Conservation (phyloP, 35 echinoderm and acorn worm species). For the Lytechinus variegatus region DNA sequence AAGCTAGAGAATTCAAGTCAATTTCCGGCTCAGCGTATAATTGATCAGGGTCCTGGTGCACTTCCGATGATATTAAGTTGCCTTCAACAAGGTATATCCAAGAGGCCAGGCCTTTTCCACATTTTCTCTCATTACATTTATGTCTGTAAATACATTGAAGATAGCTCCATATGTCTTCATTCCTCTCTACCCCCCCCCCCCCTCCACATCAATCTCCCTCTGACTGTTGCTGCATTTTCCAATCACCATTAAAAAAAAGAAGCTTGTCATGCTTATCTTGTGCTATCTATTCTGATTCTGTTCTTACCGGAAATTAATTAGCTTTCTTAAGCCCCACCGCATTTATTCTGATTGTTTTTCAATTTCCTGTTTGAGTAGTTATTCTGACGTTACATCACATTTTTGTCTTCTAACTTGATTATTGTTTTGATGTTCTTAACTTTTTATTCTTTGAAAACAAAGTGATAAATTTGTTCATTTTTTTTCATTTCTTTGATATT, state of each 20-base stretch:
- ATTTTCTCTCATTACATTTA: constrained; percentile 44
- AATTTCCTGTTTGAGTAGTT: neutral
- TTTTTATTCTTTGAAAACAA: neutral
- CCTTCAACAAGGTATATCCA: constrained; percentile 20
- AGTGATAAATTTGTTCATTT: neutral
- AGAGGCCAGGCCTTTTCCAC: constrained; percentile 29
- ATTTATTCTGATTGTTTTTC: neutral
- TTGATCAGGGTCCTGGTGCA: constrained; percentile 48
- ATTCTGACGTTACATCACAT: neutral
- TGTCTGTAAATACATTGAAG: constrained; percentile 8
- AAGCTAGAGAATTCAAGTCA: constrained; percentile 55
- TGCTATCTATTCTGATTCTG: neutral
- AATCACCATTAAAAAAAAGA: neutral
- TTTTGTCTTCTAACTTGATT: neutral
- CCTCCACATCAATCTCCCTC: neutral
- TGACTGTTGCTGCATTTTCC: neutral
- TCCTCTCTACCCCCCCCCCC: neutral
- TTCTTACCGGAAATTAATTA: constrained; percentile 1
- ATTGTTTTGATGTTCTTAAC: neutral
- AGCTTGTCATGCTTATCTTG: neutral
- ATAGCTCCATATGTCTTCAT: neutral
- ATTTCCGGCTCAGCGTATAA: constrained; percentile 57
- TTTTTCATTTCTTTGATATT: neutral
- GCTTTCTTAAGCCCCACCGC: neutral
- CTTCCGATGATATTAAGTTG: constrained; percentile 56